These are phyloP conservation scores for Meandrusa payeni DNA, from an alignment of 2,888 invertebrate genomes.

Conservation along the genomic window DNA sequence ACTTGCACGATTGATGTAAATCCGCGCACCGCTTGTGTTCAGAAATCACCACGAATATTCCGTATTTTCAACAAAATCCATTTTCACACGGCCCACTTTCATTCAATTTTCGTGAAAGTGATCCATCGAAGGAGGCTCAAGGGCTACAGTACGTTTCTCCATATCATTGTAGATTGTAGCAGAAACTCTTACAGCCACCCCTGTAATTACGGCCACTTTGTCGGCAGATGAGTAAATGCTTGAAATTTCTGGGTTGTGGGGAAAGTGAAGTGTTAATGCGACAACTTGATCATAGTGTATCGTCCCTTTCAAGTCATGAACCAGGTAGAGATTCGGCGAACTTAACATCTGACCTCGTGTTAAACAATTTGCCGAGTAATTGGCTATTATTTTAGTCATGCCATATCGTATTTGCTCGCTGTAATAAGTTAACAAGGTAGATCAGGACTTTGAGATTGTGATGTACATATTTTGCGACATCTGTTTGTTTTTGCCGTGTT, in stretches of 20 bases:
- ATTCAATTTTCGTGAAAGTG: slow-evolving; percentile 75
- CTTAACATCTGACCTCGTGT: slow-evolving; percentile 47
- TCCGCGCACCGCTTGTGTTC: slow-evolving; percentile 52
- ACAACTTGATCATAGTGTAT: slow-evolving; percentile 72
- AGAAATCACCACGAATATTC: slow-evolving; percentile 48
- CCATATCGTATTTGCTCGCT: slow-evolving; percentile 13
- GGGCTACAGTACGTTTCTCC: slow-evolving; percentile 59
- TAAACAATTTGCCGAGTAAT: slow-evolving; percentile 48
- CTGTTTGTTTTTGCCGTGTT: slow-evolving; percentile 8
- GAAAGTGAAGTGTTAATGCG: slow-evolving; percentile 77
- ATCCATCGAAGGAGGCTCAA: slow-evolving; percentile 71
- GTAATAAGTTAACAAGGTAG: slow-evolving; percentile 29
- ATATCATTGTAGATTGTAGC: slow-evolving; percentile 48
- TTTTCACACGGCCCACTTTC: slow-evolving; percentile 74
- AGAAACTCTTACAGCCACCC: slow-evolving; percentile 41
- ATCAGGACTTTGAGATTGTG: neutral
- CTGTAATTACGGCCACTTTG: slow-evolving; percentile 67
- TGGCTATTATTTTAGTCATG: slow-evolving; percentile 38
- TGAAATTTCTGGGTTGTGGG: slow-evolving; percentile 72
- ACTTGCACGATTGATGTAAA: slow-evolving; percentile 49
- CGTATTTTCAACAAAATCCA: slow-evolving; percentile 51
- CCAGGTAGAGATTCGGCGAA: slow-evolving; percentile 55
- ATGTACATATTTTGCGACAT: slow-evolving; percentile 1
- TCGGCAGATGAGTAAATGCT: slow-evolving; percentile 77
- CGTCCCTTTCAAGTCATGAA: slow-evolving; percentile 48